Percentiles rank a stretch among this genome's conserved stretches.
phyloP scores from a whole-genome alignment of 2,888 invertebrate species.

The Tupiocoris notatus region DNA sequence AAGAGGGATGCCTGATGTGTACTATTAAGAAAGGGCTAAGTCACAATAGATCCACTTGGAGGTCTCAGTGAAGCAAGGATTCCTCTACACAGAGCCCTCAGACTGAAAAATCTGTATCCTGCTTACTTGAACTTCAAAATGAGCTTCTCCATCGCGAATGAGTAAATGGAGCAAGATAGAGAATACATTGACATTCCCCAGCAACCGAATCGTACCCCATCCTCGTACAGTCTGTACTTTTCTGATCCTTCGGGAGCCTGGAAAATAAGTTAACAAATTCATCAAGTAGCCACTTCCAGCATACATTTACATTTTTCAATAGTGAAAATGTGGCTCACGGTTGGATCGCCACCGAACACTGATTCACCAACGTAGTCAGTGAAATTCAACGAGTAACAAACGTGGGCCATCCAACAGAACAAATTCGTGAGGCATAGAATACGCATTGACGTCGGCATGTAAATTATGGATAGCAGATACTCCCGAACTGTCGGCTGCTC shows the following conservation, averaged over 20 bases:
- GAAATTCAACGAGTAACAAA: slow-evolving; percentile 94
- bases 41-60: too few species aligned
- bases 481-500: slow-evolving; percentile 58
- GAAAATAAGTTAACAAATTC: too few species aligned
- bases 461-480: slow-evolving; percentile 84
- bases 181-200: slow-evolving; percentile 84
- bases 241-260: slow-evolving; percentile 68
- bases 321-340: background rate
- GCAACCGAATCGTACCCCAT: slow-evolving; percentile 91
- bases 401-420: slow-evolving; percentile 98
- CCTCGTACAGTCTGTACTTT: slow-evolving; percentile 72
- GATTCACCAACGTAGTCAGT: slow-evolving; percentile 94
- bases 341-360: slow-evolving; percentile 84
- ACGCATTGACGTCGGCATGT: slow-evolving; percentile 83
- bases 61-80: too few species aligned
- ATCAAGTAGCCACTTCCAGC: too few species aligned
- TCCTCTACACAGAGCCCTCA: too few species aligned
- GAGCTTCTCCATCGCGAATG: slow-evolving; percentile 80
- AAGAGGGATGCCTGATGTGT: too few species aligned
- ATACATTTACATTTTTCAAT: background rate
- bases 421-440: slow-evolving; percentile 89
- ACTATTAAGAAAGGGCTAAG: too few species aligned
- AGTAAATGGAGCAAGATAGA: slow-evolving; percentile 93
- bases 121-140: slow-evolving; percentile 63
- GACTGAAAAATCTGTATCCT: too few species aligned